Conservation (phyloP, 2,888 invertebrate genomes). For the Heliconius ismenius region DNA sequence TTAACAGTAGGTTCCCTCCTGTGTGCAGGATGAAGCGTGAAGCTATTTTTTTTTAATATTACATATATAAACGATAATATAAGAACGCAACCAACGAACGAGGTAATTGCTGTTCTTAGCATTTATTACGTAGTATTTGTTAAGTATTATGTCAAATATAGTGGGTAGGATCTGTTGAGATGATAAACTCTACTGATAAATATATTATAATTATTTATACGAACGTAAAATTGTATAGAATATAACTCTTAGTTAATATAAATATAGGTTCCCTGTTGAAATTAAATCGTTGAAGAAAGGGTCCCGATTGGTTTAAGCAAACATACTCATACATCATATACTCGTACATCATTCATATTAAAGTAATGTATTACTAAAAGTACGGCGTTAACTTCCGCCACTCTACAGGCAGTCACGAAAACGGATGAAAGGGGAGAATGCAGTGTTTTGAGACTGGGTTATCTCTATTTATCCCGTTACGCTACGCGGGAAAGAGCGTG, state of each 20-base stretch:
- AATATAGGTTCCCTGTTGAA: background rate
- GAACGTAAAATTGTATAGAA: background rate
- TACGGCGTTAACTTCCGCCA: background rate
- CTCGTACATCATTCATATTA: too few relatives aligned
- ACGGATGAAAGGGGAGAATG: background rate
- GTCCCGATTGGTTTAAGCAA: too few relatives aligned
- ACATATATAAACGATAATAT: background rate
- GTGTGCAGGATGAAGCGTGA: too few relatives aligned
- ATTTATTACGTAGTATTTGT: conserved; percentile 10
- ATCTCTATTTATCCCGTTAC: too few relatives aligned
- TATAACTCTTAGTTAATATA: background rate
- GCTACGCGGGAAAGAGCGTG: too few relatives aligned
- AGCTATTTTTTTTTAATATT: too few relatives aligned
- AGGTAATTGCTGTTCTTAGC: background rate
- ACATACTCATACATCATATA: too few relatives aligned
- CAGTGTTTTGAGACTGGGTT: background rate
- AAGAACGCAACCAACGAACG: background rate
- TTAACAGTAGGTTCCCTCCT: too few relatives aligned
- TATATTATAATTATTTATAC: background rate
- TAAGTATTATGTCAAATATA: background rate
- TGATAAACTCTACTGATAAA: background rate
- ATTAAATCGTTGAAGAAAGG: too few relatives aligned
- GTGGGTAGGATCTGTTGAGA: background rate
- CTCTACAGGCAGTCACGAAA: background rate
- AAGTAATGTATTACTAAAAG: too few relatives aligned